Base-by-base conservation (phyloP, 2,797 vertebrate species). In the Alauda arvensis region DNA sequence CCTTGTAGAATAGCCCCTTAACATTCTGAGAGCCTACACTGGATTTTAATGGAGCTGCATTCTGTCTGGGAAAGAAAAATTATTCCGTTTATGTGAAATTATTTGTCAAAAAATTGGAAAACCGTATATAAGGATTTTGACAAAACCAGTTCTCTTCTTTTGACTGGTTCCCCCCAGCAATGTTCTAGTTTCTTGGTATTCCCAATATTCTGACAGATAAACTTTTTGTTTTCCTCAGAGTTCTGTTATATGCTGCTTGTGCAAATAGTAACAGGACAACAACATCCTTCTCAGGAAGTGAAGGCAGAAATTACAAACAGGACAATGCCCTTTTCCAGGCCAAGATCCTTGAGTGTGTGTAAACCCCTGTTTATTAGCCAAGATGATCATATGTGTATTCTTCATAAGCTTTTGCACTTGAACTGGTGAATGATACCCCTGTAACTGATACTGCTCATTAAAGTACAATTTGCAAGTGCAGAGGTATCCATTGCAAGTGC, bases 381-480 rank as follows among this genome's bases (percentile, higher is more conserved):
- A 67, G 56, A 52, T 63, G 19, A 49, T 53, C 4, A 3, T 29
- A n/a, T 39, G 8, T 80, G 19, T 45, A 42, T n/a, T 66, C 76
- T 70, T 80, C 21, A 24, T 33, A 42, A 51, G 14, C 40, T 85
- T 74, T 85, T 70, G 33, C 16, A 66, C 20, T 23, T 74, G 42
- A 69, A 78, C 18, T 62, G 66, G 34, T 76, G 66, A 85, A 63
- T 70, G 71, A 84, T 48, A 31, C 48, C 75, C 29, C 49, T 85
- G 94, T 83, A 95, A 95, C 52, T 23, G 88, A 94, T 86, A 88
- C 48, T 42, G 42, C 88, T 95, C 84, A 92, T 96, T 94, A 93
- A 95, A 94, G n/a, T 90, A 21, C 85, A 88, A 92, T 87, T 55
- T 77, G 60, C 77, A 78, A 53, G 39, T 67, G 45, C 31, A 66